Conservation (phyloP, 2,797 vertebrate genomes). For the Xenentodon cancila region DNA sequence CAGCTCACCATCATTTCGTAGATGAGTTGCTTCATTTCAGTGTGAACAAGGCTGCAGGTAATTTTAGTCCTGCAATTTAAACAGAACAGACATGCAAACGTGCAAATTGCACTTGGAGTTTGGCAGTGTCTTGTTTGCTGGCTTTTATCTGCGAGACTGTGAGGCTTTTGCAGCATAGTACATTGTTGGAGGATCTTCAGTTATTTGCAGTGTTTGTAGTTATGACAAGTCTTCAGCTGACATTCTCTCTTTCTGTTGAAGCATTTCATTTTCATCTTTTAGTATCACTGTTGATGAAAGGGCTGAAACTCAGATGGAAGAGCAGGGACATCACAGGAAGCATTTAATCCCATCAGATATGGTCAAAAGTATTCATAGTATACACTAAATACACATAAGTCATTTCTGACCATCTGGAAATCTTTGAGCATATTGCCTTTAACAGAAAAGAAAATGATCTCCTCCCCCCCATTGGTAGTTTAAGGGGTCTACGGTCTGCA, state of each 20-base stretch:
- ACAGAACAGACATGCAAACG: conserved; percentile 5
- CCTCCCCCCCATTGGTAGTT: conserved; percentile 14
- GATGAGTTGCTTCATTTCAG: conserved; percentile 17
- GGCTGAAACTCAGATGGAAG: too few species aligned
- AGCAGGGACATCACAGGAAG: too few species aligned
- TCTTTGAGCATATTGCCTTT: background rate
- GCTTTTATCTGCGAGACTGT: too few species aligned
- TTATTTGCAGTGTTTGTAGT: too few species aligned
- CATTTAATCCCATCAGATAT: too few species aligned
- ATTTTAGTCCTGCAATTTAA: conserved; percentile 2
- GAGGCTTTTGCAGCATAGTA: too few species aligned
- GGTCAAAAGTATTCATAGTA: too few species aligned
- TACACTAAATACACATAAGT: background rate
- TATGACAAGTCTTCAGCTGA: too few species aligned
- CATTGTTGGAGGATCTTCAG: too few species aligned
- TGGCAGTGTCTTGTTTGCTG: background rate
- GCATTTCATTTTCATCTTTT: too few species aligned
- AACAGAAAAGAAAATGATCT: background rate
- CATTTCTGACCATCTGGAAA: background rate
- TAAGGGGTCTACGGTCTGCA: background rate
- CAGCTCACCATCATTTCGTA: conserved; percentile 3
- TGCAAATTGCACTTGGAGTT: background rate
- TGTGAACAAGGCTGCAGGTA: background rate
- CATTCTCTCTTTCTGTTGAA: too few species aligned
- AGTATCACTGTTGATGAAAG: too few species aligned